A percentile compares a stretch with the other conserved stretches of the same genome.
Evolutionary conservation across 1,140 invertebrate species (phyloP).

Genomic region (Tetragonula clypearis): DNA sequence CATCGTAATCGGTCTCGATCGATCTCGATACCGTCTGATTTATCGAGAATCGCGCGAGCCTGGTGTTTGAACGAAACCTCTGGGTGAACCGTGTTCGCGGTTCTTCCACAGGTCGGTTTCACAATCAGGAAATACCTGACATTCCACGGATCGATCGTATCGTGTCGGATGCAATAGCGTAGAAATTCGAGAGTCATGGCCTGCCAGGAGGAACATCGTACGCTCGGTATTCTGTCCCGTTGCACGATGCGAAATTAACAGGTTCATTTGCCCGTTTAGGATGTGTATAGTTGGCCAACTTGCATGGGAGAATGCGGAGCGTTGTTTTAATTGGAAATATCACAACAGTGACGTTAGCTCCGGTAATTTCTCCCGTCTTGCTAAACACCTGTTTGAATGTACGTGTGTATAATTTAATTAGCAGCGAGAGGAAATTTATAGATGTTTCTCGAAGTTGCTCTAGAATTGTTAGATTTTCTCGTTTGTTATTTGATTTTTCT

Average conservation of each 20-base stretch:
- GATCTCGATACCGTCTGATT: conserved; percentile 13
- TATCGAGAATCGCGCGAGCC: conserved; percentile 23
- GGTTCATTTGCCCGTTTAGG: background rate
- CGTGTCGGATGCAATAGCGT: conserved; percentile 12
- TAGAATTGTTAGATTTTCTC: too few relatives aligned
- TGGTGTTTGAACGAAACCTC: conserved; percentile 17
- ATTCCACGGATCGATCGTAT: conserved; percentile 47
- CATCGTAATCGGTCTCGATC: conserved; percentile 5
- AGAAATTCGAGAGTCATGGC: background rate
- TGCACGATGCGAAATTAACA: background rate
- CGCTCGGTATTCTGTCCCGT: background rate
- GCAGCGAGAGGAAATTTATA: too few relatives aligned
- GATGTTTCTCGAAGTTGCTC: too few relatives aligned
- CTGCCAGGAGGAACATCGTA: background rate
- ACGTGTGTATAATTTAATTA: background rate
- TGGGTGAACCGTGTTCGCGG: conserved; percentile 18
- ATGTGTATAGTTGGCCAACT: background rate
- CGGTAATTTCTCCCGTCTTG: background rate
- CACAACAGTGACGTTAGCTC: background rate
- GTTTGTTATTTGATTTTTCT: too few relatives aligned
- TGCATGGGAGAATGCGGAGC: too few relatives aligned
- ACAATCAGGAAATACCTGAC: conserved; percentile 56
- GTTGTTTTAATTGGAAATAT: background rate
- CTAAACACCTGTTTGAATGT: background rate
- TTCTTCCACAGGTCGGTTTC: conserved; percentile 45